phyloP scores from a whole-genome alignment of 2,113 vertebrate genomes.

The Calcarius ornatus region DNA sequence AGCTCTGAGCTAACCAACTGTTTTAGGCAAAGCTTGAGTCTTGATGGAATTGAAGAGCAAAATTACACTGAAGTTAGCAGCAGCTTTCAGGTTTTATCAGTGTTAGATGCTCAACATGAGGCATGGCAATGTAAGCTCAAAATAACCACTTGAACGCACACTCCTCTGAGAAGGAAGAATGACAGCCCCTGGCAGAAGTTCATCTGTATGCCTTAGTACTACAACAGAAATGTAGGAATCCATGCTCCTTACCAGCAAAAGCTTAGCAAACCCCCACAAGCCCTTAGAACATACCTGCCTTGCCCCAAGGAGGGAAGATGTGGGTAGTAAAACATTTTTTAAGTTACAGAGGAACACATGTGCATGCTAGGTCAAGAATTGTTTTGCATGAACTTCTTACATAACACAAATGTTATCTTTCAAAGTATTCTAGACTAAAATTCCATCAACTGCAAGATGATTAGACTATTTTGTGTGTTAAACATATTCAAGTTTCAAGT shows the following conservation, averaged over 20 bases:
- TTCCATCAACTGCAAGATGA: background rate
- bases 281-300: background rate
- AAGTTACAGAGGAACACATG: background rate
- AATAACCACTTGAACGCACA: background rate
- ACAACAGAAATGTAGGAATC: background rate
- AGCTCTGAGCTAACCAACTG: background rate
- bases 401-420: background rate
- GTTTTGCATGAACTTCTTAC: background rate
- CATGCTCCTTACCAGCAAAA: background rate
- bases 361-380: background rate
- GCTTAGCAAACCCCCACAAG: background rate
- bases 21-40: background rate
- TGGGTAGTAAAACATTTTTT: background rate
- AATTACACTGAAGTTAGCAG: background rate
- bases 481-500: background rate
- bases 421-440: background rate
- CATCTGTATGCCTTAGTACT: background rate
- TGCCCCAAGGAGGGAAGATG: background rate
- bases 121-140: background rate
- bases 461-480: background rate
- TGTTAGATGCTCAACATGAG: background rate
- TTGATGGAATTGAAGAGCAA: background rate
- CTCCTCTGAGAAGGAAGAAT: background rate
- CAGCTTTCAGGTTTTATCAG: constrained; percentile 15
- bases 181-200: background rate